These are phyloP conservation scores for Lobophora halterata DNA, from an alignment of 2,888 invertebrate species.

Conservation along the genomic window DNA sequence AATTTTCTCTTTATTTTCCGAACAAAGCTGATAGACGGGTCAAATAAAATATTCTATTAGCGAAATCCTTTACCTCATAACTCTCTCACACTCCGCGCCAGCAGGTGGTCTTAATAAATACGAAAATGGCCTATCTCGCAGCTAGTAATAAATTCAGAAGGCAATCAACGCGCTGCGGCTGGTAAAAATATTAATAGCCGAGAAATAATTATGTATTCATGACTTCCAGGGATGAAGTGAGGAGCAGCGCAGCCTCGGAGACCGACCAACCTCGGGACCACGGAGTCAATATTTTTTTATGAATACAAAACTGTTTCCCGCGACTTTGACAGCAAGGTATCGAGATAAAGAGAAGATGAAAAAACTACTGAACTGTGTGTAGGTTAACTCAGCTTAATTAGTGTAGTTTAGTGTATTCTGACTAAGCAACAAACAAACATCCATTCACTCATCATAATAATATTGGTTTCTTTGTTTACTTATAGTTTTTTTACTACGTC, in stretches of 20 bases:
- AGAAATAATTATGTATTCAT: slow-evolving; percentile 80
- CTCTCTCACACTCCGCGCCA: slow-evolving; percentile 65
- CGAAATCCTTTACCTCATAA: slow-evolving; percentile 71
- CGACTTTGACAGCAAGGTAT: too few relatives aligned
- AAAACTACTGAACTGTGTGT: too few relatives aligned
- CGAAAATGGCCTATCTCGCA: slow-evolving; percentile 74
- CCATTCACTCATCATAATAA: too few relatives aligned
- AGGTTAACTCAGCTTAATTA: too few relatives aligned
- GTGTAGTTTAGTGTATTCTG: too few relatives aligned
- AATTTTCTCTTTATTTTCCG: slow-evolving; percentile 30
- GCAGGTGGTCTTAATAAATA: slow-evolving; percentile 81
- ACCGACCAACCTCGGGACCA: slow-evolving; percentile 2
- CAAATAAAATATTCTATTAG: slow-evolving; percentile 79
- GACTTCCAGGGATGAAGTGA: slow-evolving; percentile 56
- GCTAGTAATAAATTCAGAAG: slow-evolving; percentile 80
- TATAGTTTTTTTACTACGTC: too few relatives aligned
- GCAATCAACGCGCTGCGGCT: slow-evolving; percentile 77
- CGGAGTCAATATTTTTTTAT: not conserved
- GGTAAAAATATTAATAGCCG: slow-evolving; percentile 80
- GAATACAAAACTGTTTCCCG: not conserved
- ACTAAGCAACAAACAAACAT: too few relatives aligned
- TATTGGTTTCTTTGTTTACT: too few relatives aligned
- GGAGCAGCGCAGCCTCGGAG: slow-evolving; percentile 33
- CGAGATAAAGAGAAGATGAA: too few relatives aligned
- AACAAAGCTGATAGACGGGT: slow-evolving; percentile 50